Percentiles rank a stretch among this genome's conserved stretches.
phyloP scores from a whole-genome alignment of 2,113 vertebrate species.

The Alouatta palliata region DNA sequence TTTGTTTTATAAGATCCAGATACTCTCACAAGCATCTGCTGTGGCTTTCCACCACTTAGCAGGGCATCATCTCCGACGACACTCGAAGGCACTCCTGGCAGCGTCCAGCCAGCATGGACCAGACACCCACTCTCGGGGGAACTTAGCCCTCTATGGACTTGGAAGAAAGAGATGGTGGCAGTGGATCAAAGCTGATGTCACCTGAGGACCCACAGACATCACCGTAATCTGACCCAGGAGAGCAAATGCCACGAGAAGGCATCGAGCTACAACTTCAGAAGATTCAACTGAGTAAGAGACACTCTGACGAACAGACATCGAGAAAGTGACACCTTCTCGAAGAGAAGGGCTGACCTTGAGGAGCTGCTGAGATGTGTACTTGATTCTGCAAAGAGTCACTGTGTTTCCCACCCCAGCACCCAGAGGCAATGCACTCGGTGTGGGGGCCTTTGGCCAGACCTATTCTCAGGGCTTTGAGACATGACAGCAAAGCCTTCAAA shows the following conservation, averaged over 20 bases:
- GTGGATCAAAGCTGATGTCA: fast-evolving
- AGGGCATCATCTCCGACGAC: fast-evolving
- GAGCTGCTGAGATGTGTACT: fast-evolving
- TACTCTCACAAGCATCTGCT: fast-evolving
- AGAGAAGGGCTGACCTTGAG: background rate
- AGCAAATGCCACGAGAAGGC: fast-evolving
- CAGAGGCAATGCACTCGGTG: fast-evolving
- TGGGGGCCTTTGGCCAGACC: background rate
- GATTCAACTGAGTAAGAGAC: background rate
- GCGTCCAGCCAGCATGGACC: fast-evolving
- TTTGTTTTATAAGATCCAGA: background rate
- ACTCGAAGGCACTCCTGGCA: fast-evolving
- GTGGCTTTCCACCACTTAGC: background rate
- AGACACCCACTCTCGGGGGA: fast-evolving
- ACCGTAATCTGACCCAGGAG: fast-evolving
- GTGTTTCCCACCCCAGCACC: background rate
- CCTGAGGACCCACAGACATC: fast-evolving
- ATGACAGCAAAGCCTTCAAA: fast-evolving
- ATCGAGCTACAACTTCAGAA: fast-evolving
- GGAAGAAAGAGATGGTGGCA: too few relatives aligned
- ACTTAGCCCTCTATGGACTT: fast-evolving
- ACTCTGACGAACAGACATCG: fast-evolving
- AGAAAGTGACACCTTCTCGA: fast-evolving
- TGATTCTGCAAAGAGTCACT: fast-evolving
- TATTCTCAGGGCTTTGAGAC: fast-evolving